phyloP scores from a whole-genome alignment of 1,140 invertebrate species.

The Pantala flavescens region DNA sequence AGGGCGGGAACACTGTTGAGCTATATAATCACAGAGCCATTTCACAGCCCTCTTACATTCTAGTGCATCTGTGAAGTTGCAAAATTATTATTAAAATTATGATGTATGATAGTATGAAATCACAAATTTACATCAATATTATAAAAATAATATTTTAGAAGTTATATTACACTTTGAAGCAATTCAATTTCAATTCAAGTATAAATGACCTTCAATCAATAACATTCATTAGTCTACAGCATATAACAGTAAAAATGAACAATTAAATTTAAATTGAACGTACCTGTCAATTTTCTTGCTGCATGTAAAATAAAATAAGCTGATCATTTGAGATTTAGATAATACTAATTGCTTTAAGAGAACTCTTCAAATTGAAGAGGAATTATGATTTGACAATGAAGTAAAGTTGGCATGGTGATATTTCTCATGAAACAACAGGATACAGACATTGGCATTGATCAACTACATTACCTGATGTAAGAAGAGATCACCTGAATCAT shows the following conservation, averaged over 20 bases:
- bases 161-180: background rate
- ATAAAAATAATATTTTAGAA: background rate
- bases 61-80: conserved; percentile 51
- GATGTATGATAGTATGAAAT: conserved; percentile 14
- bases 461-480: no score
- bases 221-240: no score
- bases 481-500: no score
- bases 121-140: conserved; percentile 15
- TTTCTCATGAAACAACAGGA: no score
- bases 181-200: background rate
- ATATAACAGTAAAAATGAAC: no score
- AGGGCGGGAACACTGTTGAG: conserved; percentile 88
- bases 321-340: conserved; percentile 17
- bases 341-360: no score
- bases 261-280: background rate
- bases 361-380: no score
- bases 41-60: conserved; percentile 90
- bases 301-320: conserved; percentile 24
- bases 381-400: no score
- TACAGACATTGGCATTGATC: no score
- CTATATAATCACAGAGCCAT: conserved; percentile 96
- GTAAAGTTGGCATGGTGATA: no score
- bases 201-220: no score
- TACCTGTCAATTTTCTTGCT: conserved; percentile 39
- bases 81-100: background rate